These are phyloP conservation scores for Cariama cristata DNA, from an alignment of 2,113 vertebrate genomes.

Conservation along the genomic window DNA sequence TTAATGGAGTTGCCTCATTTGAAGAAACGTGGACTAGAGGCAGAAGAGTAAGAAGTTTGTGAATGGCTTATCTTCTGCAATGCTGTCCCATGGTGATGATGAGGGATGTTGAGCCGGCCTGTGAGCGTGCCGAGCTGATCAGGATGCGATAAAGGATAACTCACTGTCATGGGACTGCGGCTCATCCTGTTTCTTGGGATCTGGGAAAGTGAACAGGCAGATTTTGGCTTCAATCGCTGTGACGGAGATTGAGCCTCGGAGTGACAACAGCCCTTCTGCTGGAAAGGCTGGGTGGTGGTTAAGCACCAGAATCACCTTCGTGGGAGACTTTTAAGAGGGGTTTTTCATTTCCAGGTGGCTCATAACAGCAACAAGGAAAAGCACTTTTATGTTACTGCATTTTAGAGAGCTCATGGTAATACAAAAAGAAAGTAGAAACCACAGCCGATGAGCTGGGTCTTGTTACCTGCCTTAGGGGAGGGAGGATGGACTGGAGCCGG, in stretches of 20 bases:
- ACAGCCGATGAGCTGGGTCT: neutral
- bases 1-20: neutral
- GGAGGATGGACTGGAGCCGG: neutral
- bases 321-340: neutral
- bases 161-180: neutral
- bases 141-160: neutral
- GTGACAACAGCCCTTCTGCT: neutral
- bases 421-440: neutral
- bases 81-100: neutral
- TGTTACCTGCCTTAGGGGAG: neutral
- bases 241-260: neutral
- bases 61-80: neutral
- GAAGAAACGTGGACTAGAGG: neutral
- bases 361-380: neutral
- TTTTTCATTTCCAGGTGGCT: neutral
- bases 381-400: neutral
- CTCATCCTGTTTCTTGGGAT: neutral
- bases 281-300: neutral
- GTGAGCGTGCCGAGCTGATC: neutral
- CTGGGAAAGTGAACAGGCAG: neutral
- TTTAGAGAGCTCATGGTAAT: neutral
- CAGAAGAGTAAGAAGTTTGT: neutral
- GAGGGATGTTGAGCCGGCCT: neutral
- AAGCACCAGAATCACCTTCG: neutral
- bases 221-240: accelerated